Evolutionary conservation across 2,888 invertebrate species (phyloP).

Genomic region (Hypercompe scribonia): DNA sequence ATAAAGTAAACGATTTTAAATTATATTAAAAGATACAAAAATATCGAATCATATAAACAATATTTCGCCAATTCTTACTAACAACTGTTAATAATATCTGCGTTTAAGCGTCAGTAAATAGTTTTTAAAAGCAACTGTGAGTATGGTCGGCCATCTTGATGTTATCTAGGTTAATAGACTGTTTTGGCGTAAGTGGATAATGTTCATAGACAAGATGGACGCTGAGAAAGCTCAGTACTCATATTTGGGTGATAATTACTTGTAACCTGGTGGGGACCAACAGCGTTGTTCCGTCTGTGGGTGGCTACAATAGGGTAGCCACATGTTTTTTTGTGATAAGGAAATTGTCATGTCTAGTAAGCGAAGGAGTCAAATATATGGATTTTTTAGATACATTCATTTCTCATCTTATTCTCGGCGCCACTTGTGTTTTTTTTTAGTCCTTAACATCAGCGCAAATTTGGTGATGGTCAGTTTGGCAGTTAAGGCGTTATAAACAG

Average conservation of each 20-base stretch:
- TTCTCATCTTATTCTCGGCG: too few species aligned
- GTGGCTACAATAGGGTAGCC: constrained; percentile 39
- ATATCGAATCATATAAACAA: too few species aligned
- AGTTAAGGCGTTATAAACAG: too few species aligned
- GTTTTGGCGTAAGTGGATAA: constrained; percentile 11
- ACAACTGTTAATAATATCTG: too few species aligned
- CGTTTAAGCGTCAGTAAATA: neutral
- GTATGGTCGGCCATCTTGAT: neutral
- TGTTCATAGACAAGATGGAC: constrained; percentile 24
- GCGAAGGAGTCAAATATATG: too few species aligned
- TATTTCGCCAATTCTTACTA: too few species aligned
- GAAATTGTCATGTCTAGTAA: neutral
- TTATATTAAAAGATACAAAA: too few species aligned
- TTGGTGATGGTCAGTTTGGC: too few species aligned
- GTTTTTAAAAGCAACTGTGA: neutral
- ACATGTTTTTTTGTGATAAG: neutral
- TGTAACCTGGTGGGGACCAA: constrained; percentile 29
- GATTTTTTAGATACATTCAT: too few species aligned
- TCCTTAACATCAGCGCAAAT: too few species aligned
- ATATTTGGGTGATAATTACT: constrained; percentile 42
- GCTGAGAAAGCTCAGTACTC: constrained; percentile 53
- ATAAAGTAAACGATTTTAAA: too few species aligned
- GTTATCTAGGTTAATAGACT: constrained; percentile 3
- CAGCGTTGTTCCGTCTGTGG: constrained; percentile 39
- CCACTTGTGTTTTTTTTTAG: too few species aligned